Evolutionary conservation across 2,113 vertebrate species (phyloP).

Genomic region (Pelusios castaneus): DNA sequence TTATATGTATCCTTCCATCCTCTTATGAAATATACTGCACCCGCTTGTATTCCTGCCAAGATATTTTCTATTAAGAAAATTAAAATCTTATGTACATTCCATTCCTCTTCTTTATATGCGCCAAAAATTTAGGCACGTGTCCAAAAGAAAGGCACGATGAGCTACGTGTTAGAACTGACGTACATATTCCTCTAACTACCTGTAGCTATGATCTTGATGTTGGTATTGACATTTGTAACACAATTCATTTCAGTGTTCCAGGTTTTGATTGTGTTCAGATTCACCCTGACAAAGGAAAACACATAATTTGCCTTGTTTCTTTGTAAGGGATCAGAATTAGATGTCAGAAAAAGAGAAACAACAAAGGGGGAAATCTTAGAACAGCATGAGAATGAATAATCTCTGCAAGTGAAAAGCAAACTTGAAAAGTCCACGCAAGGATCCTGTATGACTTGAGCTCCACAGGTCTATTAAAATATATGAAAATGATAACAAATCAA

Average conservation of each 20-base stretch:
- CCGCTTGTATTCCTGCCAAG: slow-evolving; percentile 26
- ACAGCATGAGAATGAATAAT: neutral
- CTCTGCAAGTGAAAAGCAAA: neutral
- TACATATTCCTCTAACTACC: neutral
- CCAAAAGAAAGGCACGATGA: neutral
- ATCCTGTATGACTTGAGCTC: neutral
- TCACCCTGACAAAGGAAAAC: neutral
- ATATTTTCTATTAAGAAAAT: slow-evolving; percentile 45
- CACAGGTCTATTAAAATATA: slow-evolving; percentile 4
- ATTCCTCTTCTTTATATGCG: neutral
- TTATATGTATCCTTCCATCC: neutral
- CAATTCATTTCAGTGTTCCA: neutral
- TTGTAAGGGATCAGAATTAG: neutral
- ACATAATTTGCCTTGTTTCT: neutral
- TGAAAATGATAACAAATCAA: neutral
- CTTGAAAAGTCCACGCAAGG: neutral
- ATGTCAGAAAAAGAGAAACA: neutral
- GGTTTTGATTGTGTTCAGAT: neutral
- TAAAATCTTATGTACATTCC: slow-evolving; percentile 11
- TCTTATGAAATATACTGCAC: slow-evolving; percentile 20
- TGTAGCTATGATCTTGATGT: slow-evolving; percentile 6
- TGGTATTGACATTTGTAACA: neutral
- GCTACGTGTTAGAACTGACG: neutral
- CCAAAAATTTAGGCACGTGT: neutral
- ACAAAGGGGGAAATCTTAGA: neutral